Evolutionary conservation across 2,888 invertebrate species (phyloP).

Genomic region (Eupithecia dodoneata): DNA sequence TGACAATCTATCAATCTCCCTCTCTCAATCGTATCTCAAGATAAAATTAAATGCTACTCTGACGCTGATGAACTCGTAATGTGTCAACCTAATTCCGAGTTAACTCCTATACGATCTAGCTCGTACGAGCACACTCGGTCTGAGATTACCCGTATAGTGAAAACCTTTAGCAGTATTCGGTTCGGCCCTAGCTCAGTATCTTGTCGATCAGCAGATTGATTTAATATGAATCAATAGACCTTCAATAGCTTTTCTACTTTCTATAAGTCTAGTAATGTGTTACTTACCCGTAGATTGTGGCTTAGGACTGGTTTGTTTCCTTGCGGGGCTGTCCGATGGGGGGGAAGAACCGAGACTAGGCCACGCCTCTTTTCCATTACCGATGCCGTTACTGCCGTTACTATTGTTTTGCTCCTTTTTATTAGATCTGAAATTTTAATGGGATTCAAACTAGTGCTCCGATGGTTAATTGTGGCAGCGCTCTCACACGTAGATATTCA

Average conservation of each 20-base stretch:
- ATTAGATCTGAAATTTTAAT: slow-evolving; percentile 64
- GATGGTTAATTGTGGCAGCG: neutral
- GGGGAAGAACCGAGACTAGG: slow-evolving; percentile 87
- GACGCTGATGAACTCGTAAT: no score
- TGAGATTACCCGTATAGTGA: no score
- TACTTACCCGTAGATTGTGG: slow-evolving; percentile 65
- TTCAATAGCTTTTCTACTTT: neutral
- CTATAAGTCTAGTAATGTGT: neutral
- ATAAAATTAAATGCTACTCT: no score
- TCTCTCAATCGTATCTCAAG: no score
- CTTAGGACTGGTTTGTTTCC: slow-evolving; percentile 72
- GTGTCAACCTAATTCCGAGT: no score
- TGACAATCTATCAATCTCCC: no score
- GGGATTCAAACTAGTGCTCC: slow-evolving; percentile 4
- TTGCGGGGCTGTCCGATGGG: slow-evolving; percentile 70
- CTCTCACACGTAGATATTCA: neutral
- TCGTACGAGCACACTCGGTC: no score
- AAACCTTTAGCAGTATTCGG: no score
- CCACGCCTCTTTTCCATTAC: slow-evolving; percentile 88
- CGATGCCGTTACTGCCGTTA: slow-evolving; percentile 51
- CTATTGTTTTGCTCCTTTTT: slow-evolving; percentile 65
- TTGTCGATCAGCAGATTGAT: no score
- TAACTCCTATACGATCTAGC: no score
- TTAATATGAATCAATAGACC: no score
- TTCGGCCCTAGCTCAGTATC: no score